Base-by-base conservation (phyloP, 2,888 invertebrate species). In the Epirrhoe alternata region DNA sequence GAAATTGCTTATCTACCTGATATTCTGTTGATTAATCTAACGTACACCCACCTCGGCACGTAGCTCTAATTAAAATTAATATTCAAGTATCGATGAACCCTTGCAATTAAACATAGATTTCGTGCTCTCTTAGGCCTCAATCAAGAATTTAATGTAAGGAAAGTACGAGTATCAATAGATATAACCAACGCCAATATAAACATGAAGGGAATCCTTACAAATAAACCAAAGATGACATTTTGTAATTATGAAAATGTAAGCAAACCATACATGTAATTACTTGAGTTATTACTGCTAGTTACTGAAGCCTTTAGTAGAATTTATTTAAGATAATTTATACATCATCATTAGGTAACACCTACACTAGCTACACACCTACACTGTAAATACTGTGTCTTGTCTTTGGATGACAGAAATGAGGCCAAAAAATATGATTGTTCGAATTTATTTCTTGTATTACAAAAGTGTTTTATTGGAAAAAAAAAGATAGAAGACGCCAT, bases 51-150 rank as follows among this genome's bases (percentile, higher is more conserved):
- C 42, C 63, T 63, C 52, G 17, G 56, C 65, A 61, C 63, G 69
- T 62, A 59, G 51, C 56, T 63, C 53, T 63, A 69, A 69, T 69
- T 69, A 63, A 69, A 69, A 66, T 69, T 69, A 66, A 69, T 69
- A 63, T 66, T 62, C 66, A 53, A 38, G 65, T 69, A 69, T 69
- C 69, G 69, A 66, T 63, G 57, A 68, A 62, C 62, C 62, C 49
- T 53, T 59, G 17, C 55, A 60, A 62, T 62, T 65, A 62, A 65
- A 62, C 50, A 56, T 60, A 60, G 59, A 68, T 60, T 47, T 49
- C 7, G 31, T 38, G 45, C 38, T 65, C 38, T 54, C 55, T 61
- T 53, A 52, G 54, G 50, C 54, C 52, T 31, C 42, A 30, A 60
- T 52, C 52, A 31, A 38, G 31, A n/a, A 24, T 42, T 49, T 6